Base-by-base conservation (phyloP, 2,113 vertebrate species). In the Forbesichthys agassizii region DNA sequence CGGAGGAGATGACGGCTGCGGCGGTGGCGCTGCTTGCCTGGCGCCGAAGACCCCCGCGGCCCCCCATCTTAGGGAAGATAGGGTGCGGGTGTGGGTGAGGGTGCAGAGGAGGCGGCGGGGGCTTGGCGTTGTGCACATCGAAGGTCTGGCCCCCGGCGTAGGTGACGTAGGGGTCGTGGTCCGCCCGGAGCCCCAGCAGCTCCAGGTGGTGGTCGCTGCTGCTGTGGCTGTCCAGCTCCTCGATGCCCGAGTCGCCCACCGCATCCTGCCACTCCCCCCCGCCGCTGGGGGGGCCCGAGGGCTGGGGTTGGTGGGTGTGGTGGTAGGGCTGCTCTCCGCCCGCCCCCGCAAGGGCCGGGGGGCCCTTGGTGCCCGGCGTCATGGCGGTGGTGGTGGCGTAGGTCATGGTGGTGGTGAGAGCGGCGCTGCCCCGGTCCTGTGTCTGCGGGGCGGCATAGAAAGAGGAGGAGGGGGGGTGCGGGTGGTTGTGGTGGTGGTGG, bases 131-230 rank as follows among this genome's bases (percentile, higher is more conserved):
- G 60, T 94, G 84, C 8, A 88, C 78, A 73, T 94, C 93, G 55
- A 93, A 94, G 46, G 90, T 86, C 73, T 95, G 93, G 64, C 94
- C 93, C 16, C 94, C 93, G 69, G 93, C 81, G 81, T 94, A 95
- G 71, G 93, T 91, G 73, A 94, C 85, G 60, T 92, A 93, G 48
- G 92, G 89, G 83, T 96, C 96, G 69, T 94, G 86, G 18, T 93
- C 92, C 76, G 94, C 94, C 0, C 82, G 75, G 53, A 89, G 59
- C 70, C 88, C 88, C 48, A 94, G 92, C 82, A 93, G 95, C 81
- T 96, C 95, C 82, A 95, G 83, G 33, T 95, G 95, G 78, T 95
- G 95, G 78, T 97, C 95, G 4, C 94, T 96, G 79, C 94, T 95
- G 88, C 94, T 95, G 27, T 96, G 93, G 63, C 95, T 96, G 86